Percentiles rank a stretch among this genome's conserved stretches.
These are phyloP conservation scores for Diplosoma virens DNA, from an alignment of 23 tunicate species.

Conservation along the genomic window DNA sequence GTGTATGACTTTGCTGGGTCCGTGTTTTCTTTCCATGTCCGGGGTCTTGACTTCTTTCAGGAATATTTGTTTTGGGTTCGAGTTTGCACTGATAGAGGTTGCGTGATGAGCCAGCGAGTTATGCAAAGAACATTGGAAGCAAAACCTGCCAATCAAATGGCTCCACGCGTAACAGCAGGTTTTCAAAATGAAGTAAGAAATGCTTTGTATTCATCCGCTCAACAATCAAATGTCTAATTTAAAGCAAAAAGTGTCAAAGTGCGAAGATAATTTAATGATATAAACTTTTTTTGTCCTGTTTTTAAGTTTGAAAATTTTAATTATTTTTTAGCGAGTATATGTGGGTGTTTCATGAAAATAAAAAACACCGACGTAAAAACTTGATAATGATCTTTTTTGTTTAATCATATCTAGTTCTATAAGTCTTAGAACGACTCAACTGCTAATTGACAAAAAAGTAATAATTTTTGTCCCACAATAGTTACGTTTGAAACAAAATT, in stretches of 20 bases:
- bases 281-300: too few species aligned
- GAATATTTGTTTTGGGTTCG: slow-evolving; percentile 77
- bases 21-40: slow-evolving; percentile 43
- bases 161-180: slow-evolving; percentile 56
- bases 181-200: slow-evolving; percentile 54
- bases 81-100: slow-evolving; percentile 76
- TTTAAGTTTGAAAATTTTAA: too few species aligned
- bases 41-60: slow-evolving; percentile 56
- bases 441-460: too few species aligned
- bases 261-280: neutral
- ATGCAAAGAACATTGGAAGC: slow-evolving; percentile 60
- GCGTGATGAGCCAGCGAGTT: slow-evolving; percentile 63
- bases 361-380: too few species aligned
- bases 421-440: too few species aligned
- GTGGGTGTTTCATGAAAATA: too few species aligned
- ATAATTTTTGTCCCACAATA: too few species aligned
- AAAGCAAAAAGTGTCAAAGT: neutral
- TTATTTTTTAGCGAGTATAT: too few species aligned
- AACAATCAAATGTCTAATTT: neutral
- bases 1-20: slow-evolving; percentile 42
- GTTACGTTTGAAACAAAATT: too few species aligned
- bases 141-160: slow-evolving; percentile 63
- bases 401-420: too few species aligned
- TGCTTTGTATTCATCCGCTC: too few species aligned
- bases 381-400: too few species aligned